A percentile compares a stretch with the other conserved stretches of the same genome.
phyloP scores from a whole-genome alignment of 2,888 invertebrate genomes.

The Arge pagana region DNA sequence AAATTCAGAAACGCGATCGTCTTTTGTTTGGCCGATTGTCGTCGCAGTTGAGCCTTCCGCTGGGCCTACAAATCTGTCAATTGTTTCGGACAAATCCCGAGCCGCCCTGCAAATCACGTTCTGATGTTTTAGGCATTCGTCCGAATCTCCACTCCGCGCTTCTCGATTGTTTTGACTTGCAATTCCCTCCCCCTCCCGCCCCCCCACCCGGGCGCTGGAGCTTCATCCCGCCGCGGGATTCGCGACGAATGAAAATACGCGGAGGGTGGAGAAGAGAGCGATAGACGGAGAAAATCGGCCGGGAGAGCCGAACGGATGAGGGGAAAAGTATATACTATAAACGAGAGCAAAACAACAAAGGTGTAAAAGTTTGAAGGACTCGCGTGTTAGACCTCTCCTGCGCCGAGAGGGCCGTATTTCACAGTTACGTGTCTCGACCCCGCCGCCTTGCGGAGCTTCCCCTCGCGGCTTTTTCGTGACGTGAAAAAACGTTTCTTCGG shows the following conservation, averaged over 20 bases:
- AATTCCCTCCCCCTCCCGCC: constrained; percentile 8
- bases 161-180: constrained; percentile 14
- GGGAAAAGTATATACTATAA: too few species aligned
- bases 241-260: not conserved
- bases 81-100: constrained; percentile 55
- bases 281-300: not conserved
- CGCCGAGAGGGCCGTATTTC: constrained; percentile 42
- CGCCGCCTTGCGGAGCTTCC: constrained; percentile 5
- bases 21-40: constrained; percentile 34
- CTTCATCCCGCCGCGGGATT: constrained; percentile 1
- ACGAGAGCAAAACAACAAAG: constrained; percentile 23
- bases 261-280: not conserved
- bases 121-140: constrained; percentile 21
- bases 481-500: constrained; percentile 18
- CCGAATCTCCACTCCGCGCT: constrained; percentile 3
- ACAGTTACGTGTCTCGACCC: constrained; percentile 39
- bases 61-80: constrained; percentile 56
- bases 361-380: constrained; percentile 41
- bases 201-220: too few species aligned
- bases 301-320: not conserved
- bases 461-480: constrained; percentile 4
- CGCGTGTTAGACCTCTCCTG: constrained; percentile 34
- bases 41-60: constrained; percentile 32
- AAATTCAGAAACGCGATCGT: constrained; percentile 51
- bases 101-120: constrained; percentile 21